Base-by-base conservation (phyloP, 1,140 invertebrate genomes). In the Hyles vespertilio region DNA sequence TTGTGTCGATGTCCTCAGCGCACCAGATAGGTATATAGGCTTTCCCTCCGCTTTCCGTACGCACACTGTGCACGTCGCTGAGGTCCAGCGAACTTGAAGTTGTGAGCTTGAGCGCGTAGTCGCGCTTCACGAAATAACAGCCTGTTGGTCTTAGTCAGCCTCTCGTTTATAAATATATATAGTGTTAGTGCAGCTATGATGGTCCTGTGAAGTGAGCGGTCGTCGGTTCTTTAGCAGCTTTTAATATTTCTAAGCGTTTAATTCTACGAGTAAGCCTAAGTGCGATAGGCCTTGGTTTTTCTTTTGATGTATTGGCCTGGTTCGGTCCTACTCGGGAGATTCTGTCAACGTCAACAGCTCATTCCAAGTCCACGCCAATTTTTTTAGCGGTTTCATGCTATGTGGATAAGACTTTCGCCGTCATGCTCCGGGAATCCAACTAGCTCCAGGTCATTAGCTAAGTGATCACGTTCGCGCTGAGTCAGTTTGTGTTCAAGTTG, bases 71-170 rank as follows among this genome's bases (percentile, higher is more conserved):
- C 56, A n/a, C 48, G 7, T 49, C 11, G 9, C 46, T n/a, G n/a
- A 22, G 3, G 44, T 51, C 56, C 56, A 58, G 49, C 56, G 36
- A 43, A 58, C 6, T 50, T 11, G 22, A 58, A 58, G 9, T 50
- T 34, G 36, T 51, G 22, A 3, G 6, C 2, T 11, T 32, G 33
- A 6, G 56, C 48, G 7, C 36, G n/a, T 22, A 10, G 2, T 4
- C 56, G 12, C 0, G 56, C 56, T 5, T 58, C 36, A 44, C 48
- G 56, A 58, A 58, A 58, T 51, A 58, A 45, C 5, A 10, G 10
- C 36, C 34, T 40, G 11, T 51, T 58, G 4, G 10, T 43, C 44
- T 11, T 43, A 3, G 56, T 51, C 4, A 58, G 48, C 8, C 48
- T 34, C 32, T 58, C 56, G 32, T 58, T 58, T 12, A 51, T 45